Evolutionary conservation across 2,888 invertebrate genomes (phyloP), one percentile per base, ranked within the genome.

Genomic region (Eutolmus rufibarbis): DNA sequence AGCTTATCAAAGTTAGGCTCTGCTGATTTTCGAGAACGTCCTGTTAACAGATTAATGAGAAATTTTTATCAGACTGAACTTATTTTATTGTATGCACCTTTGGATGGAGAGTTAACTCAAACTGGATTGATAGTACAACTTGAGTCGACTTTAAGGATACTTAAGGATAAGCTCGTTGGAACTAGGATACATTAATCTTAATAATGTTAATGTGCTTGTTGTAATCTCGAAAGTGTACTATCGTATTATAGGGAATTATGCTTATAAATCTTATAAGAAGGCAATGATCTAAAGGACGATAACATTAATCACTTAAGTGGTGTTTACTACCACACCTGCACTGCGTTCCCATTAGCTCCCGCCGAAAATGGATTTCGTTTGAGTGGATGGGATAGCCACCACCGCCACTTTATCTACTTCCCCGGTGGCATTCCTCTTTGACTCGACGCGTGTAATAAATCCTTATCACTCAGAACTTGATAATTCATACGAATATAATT

Each of bases 261-360:
- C 81, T 81, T 81, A 81, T 81, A 46, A 81, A 81, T 81, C 81
- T 81, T 81, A 31, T 56, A 51, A 81, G 51, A 34, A 51, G 56
- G 28, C 51, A 81, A 56, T 81, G 81, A 81, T 81, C 56, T 81
- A 8, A 28, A 34, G 51, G n/a, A 28, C 51, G 81, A 81, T 16
- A 40, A 34, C 28, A 81, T 81, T 81, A 81, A 81, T 81, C 81
- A 51, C 81, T 81, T 81, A 81, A 81, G 81, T 81, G 81, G 51
- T 81, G 31, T 51, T 81, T 81, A 81, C 46, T 66, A 66, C 66
- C 66, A 66, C 66, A 66, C 23, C 23, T 78, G 43, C 23, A 78
- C 78, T 40, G 46, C 28, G 66, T 66, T 23, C 19, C 78, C 37
- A 78, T 78, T 78, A 78, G 43, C 43, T 78, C 40, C 1, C 14